A percentile compares a stretch with the other conserved stretches of the same genome.
Conservation (phyloP, 2,797 vertebrate genomes). For the Apodemus agrarius region DNA sequence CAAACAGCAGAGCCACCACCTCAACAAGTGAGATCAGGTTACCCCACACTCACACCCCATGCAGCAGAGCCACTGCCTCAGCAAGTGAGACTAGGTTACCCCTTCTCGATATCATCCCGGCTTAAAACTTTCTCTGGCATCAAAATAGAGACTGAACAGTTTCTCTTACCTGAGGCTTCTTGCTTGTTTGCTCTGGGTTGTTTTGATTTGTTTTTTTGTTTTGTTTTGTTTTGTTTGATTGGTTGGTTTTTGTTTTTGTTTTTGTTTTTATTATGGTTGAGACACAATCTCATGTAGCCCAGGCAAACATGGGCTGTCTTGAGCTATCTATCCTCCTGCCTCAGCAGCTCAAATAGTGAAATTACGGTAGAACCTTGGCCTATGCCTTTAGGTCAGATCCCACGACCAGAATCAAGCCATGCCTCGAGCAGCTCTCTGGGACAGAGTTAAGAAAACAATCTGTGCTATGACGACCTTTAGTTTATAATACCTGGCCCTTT, state of each 20-base stretch:
- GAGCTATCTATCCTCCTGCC: no score
- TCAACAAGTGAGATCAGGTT: neutral
- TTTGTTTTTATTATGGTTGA: neutral
- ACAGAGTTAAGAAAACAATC: neutral
- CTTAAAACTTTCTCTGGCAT: neutral
- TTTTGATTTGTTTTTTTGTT: no score
- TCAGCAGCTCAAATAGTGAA: neutral
- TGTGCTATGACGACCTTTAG: neutral
- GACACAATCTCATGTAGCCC: neutral
- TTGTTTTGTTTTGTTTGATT: no score
- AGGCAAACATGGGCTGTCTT: neutral
- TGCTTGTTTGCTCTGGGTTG: neutral
- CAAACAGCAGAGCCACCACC: neutral
- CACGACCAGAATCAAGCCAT: neutral
- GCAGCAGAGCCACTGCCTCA: neutral
- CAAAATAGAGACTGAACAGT: neutral
- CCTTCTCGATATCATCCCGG: no score
- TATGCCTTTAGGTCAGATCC: neutral
- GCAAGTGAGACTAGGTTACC: neutral
- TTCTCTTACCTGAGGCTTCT: neutral
- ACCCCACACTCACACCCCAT: neutral
- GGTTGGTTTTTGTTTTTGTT: no score
- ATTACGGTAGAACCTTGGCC: neutral
- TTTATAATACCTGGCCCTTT: neutral
- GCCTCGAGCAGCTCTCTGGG: neutral